Evolutionary conservation across 2,113 vertebrate genomes (phyloP).

Genomic region (Alligator mississippiensis): DNA sequence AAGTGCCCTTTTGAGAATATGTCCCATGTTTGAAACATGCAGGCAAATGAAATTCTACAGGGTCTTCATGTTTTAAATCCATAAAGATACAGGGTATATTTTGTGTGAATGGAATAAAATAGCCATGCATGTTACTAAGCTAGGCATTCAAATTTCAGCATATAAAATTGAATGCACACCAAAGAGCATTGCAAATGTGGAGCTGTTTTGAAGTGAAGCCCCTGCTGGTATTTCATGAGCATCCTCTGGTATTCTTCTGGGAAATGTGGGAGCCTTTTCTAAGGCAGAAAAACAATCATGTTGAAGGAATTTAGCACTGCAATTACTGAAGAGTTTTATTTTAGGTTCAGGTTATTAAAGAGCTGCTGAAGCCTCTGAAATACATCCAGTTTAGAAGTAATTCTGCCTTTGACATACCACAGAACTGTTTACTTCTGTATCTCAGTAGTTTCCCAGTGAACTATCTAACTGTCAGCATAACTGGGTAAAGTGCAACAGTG

Average conservation of each 20-base stretch:
- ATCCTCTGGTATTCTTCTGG: not conserved
- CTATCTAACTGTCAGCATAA: not conserved
- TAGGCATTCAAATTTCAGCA: not conserved
- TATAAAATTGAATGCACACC: not conserved
- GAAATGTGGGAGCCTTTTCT: not conserved
- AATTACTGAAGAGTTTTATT: not conserved
- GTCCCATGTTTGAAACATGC: not conserved
- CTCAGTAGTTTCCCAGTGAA: not conserved
- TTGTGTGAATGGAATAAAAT: not conserved
- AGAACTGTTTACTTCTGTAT: not conserved
- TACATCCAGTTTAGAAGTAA: not conserved
- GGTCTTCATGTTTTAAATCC: not conserved
- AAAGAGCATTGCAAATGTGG: not conserved
- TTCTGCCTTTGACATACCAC: not conserved
- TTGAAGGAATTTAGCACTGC: not conserved
- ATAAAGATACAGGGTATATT: not conserved
- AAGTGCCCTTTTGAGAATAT: not conserved
- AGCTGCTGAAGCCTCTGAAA: not conserved
- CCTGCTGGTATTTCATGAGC: not conserved
- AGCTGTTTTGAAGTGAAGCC: conserved; percentile 1
- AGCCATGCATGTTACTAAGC: not conserved
- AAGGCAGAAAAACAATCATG: not conserved
- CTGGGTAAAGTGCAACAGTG: not conserved
- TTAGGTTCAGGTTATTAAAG: not conserved
- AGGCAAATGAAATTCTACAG: not conserved